phyloP scores from a whole-genome alignment of 2,888 invertebrate species.

The Deroplatys truncata region DNA sequence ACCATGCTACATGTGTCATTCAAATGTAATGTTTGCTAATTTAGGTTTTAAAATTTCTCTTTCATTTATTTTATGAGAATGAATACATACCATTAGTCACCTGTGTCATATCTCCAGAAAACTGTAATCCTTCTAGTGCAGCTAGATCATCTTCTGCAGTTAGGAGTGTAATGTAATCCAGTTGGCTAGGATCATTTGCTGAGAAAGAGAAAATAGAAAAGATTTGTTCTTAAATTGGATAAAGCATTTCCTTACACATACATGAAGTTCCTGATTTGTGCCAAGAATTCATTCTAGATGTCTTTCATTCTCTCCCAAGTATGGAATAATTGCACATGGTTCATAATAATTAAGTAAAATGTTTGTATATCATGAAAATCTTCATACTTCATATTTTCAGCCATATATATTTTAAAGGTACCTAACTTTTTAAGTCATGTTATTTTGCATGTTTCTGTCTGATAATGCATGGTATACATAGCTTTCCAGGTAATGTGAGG shows the following conservation, averaged over 20 bases:
- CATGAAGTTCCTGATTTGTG: background rate
- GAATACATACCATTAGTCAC: background rate
- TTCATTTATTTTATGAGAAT: background rate
- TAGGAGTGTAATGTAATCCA: constrained; percentile 35
- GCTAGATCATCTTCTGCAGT: constrained; percentile 33
- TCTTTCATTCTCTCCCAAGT: background rate
- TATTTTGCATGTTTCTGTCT: too few species aligned
- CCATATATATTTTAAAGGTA: too few species aligned
- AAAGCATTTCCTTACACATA: background rate
- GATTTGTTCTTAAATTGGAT: background rate
- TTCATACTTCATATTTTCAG: too few species aligned
- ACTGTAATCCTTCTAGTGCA: constrained; percentile 29
- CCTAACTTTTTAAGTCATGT: too few species aligned
- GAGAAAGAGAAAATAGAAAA: constrained; percentile 9
- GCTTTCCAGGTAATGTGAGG: too few species aligned
- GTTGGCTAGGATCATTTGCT: constrained; percentile 33
- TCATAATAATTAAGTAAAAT: too few species aligned
- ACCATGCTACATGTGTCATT: too few species aligned
- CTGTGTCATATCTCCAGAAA: constrained; percentile 24
- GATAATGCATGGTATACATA: too few species aligned
- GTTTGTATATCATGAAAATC: too few species aligned
- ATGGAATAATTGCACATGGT: too few species aligned
- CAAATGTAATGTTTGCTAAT: too few species aligned
- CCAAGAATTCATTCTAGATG: background rate
- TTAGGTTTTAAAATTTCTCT: background rate